These are phyloP conservation scores for Drosophila anomalata DNA, from an alignment of 2,888 invertebrate genomes.

Conservation along the genomic window DNA sequence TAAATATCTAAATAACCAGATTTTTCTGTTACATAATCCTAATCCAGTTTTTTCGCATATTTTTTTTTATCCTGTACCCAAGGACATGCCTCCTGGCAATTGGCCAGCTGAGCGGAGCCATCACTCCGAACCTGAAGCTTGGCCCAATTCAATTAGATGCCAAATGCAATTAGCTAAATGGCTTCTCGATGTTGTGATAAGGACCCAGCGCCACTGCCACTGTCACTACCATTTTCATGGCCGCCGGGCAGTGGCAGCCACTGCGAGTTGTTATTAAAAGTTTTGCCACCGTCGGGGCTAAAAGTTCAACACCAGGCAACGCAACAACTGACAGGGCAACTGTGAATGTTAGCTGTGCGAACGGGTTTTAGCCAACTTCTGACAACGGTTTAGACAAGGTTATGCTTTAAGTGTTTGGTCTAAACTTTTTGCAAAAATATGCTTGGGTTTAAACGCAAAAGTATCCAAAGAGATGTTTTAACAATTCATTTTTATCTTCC, in stretches of 20 bases:
- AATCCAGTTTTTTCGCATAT: not conserved
- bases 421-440: constrained; percentile 12
- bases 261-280: constrained; percentile 41
- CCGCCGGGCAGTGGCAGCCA: constrained; percentile 17
- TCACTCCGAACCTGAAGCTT: constrained; percentile 36
- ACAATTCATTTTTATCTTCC: not conserved
- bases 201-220: constrained; percentile 16
- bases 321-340: constrained; percentile 6
- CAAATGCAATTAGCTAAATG: constrained; percentile 69
- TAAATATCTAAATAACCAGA: not conserved
- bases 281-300: constrained; percentile 30
- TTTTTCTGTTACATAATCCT: not conserved
- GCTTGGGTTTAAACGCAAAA: not conserved
- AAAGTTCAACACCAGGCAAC: constrained; percentile 29
- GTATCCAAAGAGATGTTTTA: not conserved
- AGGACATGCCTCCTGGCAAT: constrained; percentile 22
- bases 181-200: constrained; percentile 53
- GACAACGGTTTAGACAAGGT: constrained; percentile 27
- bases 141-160: constrained; percentile 63
- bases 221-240: constrained; percentile 29
- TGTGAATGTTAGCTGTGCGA: constrained; percentile 12
- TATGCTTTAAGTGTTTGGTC: constrained; percentile 25
- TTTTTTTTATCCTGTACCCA: not conserved
- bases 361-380: constrained; percentile 30
- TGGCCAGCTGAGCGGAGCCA: constrained; percentile 43